Base-by-base conservation (phyloP, 2,888 invertebrate species). In the Pharmacophagus antenor region DNA sequence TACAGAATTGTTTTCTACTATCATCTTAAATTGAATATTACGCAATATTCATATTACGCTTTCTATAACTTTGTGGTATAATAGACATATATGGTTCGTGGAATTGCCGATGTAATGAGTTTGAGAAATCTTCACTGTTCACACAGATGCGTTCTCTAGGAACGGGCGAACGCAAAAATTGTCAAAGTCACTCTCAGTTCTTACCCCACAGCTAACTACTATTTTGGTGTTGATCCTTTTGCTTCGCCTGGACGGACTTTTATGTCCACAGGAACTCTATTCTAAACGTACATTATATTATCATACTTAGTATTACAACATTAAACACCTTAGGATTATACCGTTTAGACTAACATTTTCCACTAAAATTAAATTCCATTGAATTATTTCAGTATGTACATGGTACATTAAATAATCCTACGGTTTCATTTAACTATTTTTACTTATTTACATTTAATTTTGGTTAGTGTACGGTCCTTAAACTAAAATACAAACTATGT, bases 181-280 rank as follows among this genome's bases (percentile, higher is more conserved):
- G 48, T 76, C 72, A 64, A 81, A 82, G 75, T 72, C 76, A 70
- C 63, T 66, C n/a, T 71, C 73, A 69, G 64, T 55, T 69, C 66
- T 72, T 65, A 71, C 61, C 62, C 72, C 77, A 76, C 73, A 78
- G 80, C 85, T 85, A 85, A 79, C 89, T 90, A 90, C 87, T 80
- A 85, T 80, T 82, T 90, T 89, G 88, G 88, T 88, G 88, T 89
- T 84, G 80, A 85, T 87, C 88, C 89, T 88, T 87, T 78, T 80
- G 10, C 73, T 68, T 69, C 76, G 82, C 87, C 88, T 86, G 85
- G 85, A 88, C 84, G 87, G 87, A 88, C 88, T 76, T 70, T 51
- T 51, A 76, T 77, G 88, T 88, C 88, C 88, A 77, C 88, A 87
- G 88, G 88, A 86, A 85, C 82, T 77, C 74, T 84, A 81, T 67